Evolutionary conservation across 2,113 vertebrate species (phyloP).

Genomic region (Motacilla tschutschensis): DNA sequence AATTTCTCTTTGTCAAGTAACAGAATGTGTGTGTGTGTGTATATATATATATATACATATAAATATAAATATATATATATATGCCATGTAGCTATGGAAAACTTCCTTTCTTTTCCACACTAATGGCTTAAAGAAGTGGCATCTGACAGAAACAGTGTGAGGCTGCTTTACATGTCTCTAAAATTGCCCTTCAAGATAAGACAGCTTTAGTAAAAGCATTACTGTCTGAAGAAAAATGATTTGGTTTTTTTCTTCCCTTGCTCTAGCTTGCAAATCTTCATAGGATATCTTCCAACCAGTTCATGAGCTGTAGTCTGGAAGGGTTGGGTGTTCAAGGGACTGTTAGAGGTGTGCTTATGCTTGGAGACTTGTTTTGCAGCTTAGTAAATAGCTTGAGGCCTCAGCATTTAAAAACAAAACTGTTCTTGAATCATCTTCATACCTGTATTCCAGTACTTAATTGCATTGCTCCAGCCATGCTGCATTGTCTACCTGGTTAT

Average conservation of each 20-base stretch:
- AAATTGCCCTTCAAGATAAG: neutral
- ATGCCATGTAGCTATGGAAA: neutral
- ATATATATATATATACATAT: neutral
- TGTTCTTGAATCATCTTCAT: slow-evolving; percentile 50
- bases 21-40: neutral
- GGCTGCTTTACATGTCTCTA: neutral
- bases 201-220: neutral
- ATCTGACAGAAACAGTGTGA: neutral
- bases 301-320: slow-evolving; percentile 1
- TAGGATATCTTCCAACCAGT: slow-evolving; percentile 3
- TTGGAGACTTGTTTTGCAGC: slow-evolving; percentile 35
- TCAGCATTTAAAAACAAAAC: neutral
- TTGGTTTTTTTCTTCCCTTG: neutral
- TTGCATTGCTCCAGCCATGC: slow-evolving; percentile 36
- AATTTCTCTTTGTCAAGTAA: neutral
- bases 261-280: slow-evolving; percentile 4
- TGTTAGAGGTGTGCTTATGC: neutral
- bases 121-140: neutral
- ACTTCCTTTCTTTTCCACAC: neutral
- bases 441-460: slow-evolving; percentile 37
- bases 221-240: neutral
- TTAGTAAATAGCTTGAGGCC: slow-evolving; percentile 39
- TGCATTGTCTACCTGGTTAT: slow-evolving; percentile 53
- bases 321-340: neutral
- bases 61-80: neutral